phyloP scores from a whole-genome alignment of 1,140 invertebrate species.

The Drosophila virilis region DNA sequence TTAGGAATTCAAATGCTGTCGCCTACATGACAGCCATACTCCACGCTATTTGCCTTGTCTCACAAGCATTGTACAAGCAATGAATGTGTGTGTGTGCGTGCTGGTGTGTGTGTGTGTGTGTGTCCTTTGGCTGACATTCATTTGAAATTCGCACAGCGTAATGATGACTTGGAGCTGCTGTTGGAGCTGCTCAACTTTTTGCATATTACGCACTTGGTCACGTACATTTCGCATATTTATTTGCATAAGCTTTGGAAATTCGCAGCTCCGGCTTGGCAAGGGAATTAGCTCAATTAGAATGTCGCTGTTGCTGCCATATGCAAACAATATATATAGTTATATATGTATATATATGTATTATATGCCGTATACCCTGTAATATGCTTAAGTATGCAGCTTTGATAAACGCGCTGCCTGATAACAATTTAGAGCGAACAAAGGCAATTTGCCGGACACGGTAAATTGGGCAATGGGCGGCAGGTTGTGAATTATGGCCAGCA shows the following conservation, averaged over 20 bases:
- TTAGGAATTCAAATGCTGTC: constrained; percentile 74
- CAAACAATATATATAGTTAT: constrained; percentile 20
- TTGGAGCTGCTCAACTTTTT: constrained; percentile 71
- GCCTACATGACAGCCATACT: constrained; percentile 57
- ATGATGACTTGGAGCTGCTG: constrained; percentile 51
- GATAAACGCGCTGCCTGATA: constrained; percentile 43
- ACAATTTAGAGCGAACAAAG: constrained; percentile 33
- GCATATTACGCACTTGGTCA: constrained; percentile 82
- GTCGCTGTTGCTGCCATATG: constrained; percentile 49
- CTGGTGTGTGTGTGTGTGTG: constrained; percentile 21
- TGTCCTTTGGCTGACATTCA: constrained; percentile 80
- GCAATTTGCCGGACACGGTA: constrained; percentile 66
- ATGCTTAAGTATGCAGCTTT: background rate
- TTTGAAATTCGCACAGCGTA: constrained; percentile 70
- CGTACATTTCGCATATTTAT: constrained; percentile 75
- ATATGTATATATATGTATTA: constrained; percentile 1
- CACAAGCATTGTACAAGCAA: constrained; percentile 33
- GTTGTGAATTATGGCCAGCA: constrained; percentile 70
- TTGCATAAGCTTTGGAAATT: constrained; percentile 71
- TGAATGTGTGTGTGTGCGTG: background rate
- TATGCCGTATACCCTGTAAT: background rate
- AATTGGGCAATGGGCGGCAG: constrained; percentile 53
- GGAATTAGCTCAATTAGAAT: constrained; percentile 49
- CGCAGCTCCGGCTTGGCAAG: constrained; percentile 25
- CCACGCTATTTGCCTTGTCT: constrained; percentile 53